phyloP scores from a whole-genome alignment of 1,140 invertebrate genomes.

The Danaus plexippus region DNA sequence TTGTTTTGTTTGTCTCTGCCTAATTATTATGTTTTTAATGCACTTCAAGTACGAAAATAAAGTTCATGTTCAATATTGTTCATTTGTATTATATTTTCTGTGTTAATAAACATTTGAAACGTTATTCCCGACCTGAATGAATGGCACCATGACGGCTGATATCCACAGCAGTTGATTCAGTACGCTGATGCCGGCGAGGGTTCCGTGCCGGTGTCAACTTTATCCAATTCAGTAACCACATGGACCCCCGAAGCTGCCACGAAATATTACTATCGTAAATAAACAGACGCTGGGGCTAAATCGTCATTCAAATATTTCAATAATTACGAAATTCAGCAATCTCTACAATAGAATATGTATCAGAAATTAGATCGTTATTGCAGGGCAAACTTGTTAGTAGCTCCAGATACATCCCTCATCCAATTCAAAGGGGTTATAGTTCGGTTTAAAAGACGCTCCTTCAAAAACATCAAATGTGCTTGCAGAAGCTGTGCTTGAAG shows the following conservation, averaged over 20 bases:
- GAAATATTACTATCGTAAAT: slow-evolving; percentile 80
- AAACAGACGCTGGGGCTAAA: slow-evolving; percentile 80
- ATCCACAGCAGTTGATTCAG: slow-evolving; percentile 80
- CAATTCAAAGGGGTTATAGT: slow-evolving; percentile 80
- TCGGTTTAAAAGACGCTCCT: slow-evolving; percentile 79
- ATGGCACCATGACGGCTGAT: slow-evolving; percentile 77
- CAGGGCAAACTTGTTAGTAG: slow-evolving; percentile 2
- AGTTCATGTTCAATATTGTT: too few relatives aligned
- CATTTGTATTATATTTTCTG: too few relatives aligned
- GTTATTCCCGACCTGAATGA: slow-evolving; percentile 73
- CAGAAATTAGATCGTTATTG: slow-evolving; percentile 3
- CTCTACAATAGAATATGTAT: slow-evolving; percentile 64
- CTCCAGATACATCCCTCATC: slow-evolving; percentile 75
- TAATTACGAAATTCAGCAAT: slow-evolving; percentile 81
- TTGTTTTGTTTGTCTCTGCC: too few relatives aligned
- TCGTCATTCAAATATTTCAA: slow-evolving; percentile 82
- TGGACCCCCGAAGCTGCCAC: slow-evolving; percentile 77
- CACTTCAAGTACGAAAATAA: too few relatives aligned
- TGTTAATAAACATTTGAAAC: too few relatives aligned
- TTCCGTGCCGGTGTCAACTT: slow-evolving; percentile 68
- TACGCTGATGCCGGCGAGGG: slow-evolving; percentile 74
- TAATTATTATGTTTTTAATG: too few relatives aligned
- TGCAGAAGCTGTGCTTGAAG: slow-evolving; percentile 83
- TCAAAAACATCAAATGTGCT: slow-evolving; percentile 79
- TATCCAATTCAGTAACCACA: slow-evolving; percentile 78